A percentile compares a stretch with the other conserved stretches of the same genome.
These are phyloP conservation scores for Danio kyathit DNA, from an alignment of 2,797 vertebrate species.

Conservation along the genomic window DNA sequence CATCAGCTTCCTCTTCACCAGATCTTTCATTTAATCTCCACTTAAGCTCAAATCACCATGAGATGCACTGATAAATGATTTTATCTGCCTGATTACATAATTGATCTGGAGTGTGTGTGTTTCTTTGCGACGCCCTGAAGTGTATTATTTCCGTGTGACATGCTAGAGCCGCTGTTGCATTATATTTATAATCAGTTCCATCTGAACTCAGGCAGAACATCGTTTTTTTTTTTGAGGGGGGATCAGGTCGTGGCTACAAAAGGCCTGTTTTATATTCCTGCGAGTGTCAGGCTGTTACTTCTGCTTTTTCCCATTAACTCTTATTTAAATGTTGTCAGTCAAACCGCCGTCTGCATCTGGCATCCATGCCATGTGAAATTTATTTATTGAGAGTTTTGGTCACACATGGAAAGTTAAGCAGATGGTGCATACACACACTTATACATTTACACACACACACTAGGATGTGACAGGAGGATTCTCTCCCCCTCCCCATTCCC, in stretches of 20 bases:
- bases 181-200: constrained; percentile 46
- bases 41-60: constrained; percentile 32
- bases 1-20: background rate
- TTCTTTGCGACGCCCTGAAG: constrained; percentile 17
- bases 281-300: constrained; percentile 57
- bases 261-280: constrained; percentile 61
- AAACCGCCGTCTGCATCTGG: constrained; percentile 79
- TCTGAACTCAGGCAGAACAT: constrained; percentile 46
- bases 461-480: constrained; percentile 55
- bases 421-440: constrained; percentile 80
- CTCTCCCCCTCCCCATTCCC: constrained; percentile 58
- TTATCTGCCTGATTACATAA: constrained; percentile 46
- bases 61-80: constrained; percentile 43
- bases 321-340: constrained; percentile 84
- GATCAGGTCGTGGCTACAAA: constrained; percentile 29
- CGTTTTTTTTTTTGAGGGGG: background rate
- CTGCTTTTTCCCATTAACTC: constrained; percentile 75
- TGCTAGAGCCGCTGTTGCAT: constrained; percentile 38
- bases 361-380: constrained; percentile 77
- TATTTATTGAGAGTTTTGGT: constrained; percentile 90
- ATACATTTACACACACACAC: constrained; percentile 44
- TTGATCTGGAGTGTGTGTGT: constrained; percentile 3
- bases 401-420: constrained; percentile 92
- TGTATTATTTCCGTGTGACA: constrained; percentile 53
- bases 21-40: background rate